Conservation (phyloP, 2,797 vertebrate genomes). For the Linurgus olivaceus region DNA sequence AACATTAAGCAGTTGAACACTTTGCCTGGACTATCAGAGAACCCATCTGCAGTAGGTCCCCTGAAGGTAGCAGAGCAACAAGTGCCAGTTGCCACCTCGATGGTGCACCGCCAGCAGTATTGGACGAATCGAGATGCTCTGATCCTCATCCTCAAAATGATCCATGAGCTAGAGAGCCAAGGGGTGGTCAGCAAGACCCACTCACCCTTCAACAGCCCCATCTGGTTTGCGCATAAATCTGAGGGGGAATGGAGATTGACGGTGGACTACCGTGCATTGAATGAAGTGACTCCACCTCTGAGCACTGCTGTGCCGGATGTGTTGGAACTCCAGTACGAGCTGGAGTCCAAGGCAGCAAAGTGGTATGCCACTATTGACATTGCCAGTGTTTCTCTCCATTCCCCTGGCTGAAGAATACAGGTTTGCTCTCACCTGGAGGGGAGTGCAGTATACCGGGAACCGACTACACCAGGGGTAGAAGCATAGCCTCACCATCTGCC, state of each 20-base stretch:
- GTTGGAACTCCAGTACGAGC: neutral
- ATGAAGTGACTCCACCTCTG: neutral
- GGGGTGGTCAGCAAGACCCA: neutral
- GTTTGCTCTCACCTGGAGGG: neutral
- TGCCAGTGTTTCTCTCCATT: neutral
- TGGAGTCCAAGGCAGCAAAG: neutral
- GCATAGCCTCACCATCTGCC: neutral
- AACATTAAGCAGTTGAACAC: fast-evolving
- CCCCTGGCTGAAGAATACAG: neutral
- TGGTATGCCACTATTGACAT: fast-evolving
- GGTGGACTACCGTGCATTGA: fast-evolving
- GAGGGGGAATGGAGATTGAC: neutral
- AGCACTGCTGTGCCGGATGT: neutral
- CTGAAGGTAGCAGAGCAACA: neutral
- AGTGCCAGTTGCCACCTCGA: neutral
- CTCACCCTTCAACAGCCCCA: neutral
- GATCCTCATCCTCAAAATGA: neutral
- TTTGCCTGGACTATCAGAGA: neutral
- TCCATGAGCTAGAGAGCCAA: neutral
- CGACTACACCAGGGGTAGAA: neutral
- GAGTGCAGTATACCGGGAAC: neutral
- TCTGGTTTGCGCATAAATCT: fast-evolving
- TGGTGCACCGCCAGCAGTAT: fast-evolving
- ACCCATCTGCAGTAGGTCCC: neutral
- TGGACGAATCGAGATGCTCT: fast-evolving